These are phyloP conservation scores for Tenualosa ilisha DNA, from an alignment of 2,797 vertebrate genomes.

Conservation along the genomic window DNA sequence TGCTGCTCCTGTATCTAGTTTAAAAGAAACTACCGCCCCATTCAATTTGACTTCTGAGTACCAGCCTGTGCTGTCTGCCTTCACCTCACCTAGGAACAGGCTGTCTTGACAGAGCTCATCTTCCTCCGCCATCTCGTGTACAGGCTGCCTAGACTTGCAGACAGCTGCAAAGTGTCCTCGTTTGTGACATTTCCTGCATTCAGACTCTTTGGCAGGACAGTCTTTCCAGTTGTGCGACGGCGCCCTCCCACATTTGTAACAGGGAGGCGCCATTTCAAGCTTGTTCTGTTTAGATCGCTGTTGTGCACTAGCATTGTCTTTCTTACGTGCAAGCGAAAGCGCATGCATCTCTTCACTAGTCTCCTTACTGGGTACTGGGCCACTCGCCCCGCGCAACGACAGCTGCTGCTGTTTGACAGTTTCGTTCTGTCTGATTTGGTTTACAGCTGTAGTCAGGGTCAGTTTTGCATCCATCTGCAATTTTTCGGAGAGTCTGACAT, in stretches of 20 bases:
- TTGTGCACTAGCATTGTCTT: too few relatives aligned
- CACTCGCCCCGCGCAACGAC: too few relatives aligned
- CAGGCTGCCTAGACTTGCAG: not conserved
- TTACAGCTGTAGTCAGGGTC: too few relatives aligned
- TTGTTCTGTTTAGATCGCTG: too few relatives aligned
- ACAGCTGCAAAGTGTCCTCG: not conserved
- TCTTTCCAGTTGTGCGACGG: not conserved
- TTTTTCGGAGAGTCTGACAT: too few relatives aligned
- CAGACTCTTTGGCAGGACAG: not conserved
- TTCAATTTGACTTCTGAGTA: not conserved
- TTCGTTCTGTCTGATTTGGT: too few relatives aligned
- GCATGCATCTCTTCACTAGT: too few relatives aligned
- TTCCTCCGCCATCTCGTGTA: not conserved
- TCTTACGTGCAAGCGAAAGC: too few relatives aligned
- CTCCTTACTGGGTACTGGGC: too few relatives aligned
- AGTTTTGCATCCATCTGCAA: too few relatives aligned
- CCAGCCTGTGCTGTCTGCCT: not conserved
- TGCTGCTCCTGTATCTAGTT: conserved; percentile 19
- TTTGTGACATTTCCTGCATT: not conserved
- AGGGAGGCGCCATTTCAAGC: not conserved
- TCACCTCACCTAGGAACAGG: not conserved
- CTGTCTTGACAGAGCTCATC: too few relatives aligned
- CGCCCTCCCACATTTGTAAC: not conserved
- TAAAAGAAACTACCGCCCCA: not conserved
- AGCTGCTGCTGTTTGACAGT: too few relatives aligned